These are phyloP conservation scores for Sturmia bella DNA, from an alignment of 2,888 invertebrate species.

Conservation along the genomic window DNA sequence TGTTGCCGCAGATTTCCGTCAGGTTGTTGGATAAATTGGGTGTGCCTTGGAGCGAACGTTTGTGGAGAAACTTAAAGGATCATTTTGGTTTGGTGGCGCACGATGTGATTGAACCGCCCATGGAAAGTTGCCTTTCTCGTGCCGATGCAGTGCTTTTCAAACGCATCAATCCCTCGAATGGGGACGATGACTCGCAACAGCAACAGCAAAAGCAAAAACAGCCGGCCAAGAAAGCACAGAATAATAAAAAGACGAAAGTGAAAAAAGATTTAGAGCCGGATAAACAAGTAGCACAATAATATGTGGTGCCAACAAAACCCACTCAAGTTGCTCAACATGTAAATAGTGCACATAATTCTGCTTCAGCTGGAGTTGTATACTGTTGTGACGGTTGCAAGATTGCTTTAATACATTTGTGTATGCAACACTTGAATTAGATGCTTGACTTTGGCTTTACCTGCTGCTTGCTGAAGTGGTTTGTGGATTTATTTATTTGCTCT, in stretches of 20 bases:
- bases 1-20: slow-evolving; percentile 88
- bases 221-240: slow-evolving; percentile 23
- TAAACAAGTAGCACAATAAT: slow-evolving; percentile 48
- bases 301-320: too few species aligned
- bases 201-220: slow-evolving; percentile 44
- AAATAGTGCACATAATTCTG: slow-evolving; percentile 2
- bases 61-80: slow-evolving; percentile 82
- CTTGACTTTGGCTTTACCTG: not conserved
- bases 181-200: too few species aligned
- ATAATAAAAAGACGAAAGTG: slow-evolving; percentile 43
- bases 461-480: slow-evolving; percentile 3
- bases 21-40: slow-evolving; percentile 88
- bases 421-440: not conserved
- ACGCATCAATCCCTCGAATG: slow-evolving; percentile 76
- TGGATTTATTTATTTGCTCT: not conserved
- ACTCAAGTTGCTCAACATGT: not conserved
- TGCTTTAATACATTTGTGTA: not conserved
- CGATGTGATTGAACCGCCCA: slow-evolving; percentile 44
- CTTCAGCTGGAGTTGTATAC: not conserved
- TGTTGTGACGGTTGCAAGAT: slow-evolving; percentile 8
- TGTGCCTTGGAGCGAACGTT: slow-evolving; percentile 82
- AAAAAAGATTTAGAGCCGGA: slow-evolving; percentile 33
- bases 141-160: slow-evolving; percentile 78
- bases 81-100: slow-evolving; percentile 73
- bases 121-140: slow-evolving; percentile 60